Evolutionary conservation across 1,140 invertebrate species (phyloP), one percentile per base, ranked within the genome.

Genomic region (Panagrolaimus sp.): DNA sequence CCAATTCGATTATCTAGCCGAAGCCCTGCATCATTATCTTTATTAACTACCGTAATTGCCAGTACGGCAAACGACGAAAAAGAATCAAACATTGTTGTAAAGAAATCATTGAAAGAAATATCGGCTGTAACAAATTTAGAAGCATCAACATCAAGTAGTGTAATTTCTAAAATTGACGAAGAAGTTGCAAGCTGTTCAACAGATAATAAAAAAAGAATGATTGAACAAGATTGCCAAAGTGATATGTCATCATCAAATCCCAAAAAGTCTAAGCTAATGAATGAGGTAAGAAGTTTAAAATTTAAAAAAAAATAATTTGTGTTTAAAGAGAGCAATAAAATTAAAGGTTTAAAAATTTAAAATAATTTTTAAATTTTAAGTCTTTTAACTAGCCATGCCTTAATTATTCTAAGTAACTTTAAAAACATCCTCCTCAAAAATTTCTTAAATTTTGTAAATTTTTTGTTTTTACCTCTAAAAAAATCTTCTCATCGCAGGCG

Each of bases 1-100:
- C 51, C 51, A 57, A 57, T 57, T 25, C 51, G 51, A 25, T 27
- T 57, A 57, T 27, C 51, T n/a, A 57, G 51, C 27, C 51, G 51
- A 27, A 57, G 51, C 27, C 51, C 51, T 1, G 51, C 51, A 25
- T 57, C 51, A 25, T 57, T 57, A 27, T 57, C 51, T 57, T 57
- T 27, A 9, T 16, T 27, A 20, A 57, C n/a, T 57, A 57, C 51
- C 51, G 51, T 57, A 57, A 57, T 27, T 27, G 51, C 51, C 11
- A 57, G 20, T 20, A 27, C 51, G 51, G 51, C 20, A 1, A 57
- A 20, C 51, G 20, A 20, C 27, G 20, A 25, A n/a, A n/a, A n/a
- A 20, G 51, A 57, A 57, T 11, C 51, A 57, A 20, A 20, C 47
- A 48, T 23, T 27, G 51, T 57, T 27, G 51, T 27, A 57, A 20